Evolutionary conservation across 2,797 vertebrate species (phyloP), one percentile per base, ranked within the genome.

Genomic region (Scolopax bukidnonensis): DNA sequence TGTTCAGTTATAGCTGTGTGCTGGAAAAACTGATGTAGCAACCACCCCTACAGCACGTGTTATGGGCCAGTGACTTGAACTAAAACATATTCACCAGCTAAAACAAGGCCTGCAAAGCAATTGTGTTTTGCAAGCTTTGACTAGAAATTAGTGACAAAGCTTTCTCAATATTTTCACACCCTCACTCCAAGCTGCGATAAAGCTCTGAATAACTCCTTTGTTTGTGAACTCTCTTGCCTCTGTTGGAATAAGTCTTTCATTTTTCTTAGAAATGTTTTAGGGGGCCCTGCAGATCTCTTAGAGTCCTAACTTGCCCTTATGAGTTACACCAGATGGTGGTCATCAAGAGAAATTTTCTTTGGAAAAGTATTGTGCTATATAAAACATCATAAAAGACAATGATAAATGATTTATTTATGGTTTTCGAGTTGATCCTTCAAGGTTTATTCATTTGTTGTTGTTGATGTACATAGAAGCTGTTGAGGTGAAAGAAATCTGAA

Each of bases 161-260:
- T 95, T 92, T 82, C 89, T 75, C 71, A 88, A 80, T 79, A 76
- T 92, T 87, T 90, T 96, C 91, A 93, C 67, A 90, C 86, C 36
- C 57, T 87, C 27, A 63, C 59, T 92, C 61, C 67, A 51, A 82
- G 83, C 83, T 75, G 83, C 6, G 2, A 50, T 89, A 93, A 91
- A 94, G 70, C 82, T 84, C 40, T 81, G 78, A 89, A 93, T 84
- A 91, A 67, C 70, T 82, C 75, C 61, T 93, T 89, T 91, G 78
- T 96, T 84, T 87, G 51, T 68, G 83, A 93, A 40, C 38, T 25
- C 33, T 68, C 53, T 68, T 70, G 53, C 7, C 1, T 73, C 64
- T 65, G 59, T 74, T 70, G 79, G 78, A 78, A 36, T 89, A 93
- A 87, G 51, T 67, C 47, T 64, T 59, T 77, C 9, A 11, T 56